Base-by-base conservation (phyloP, 2,113 vertebrate species). In the Phaethon lepturus region DNA sequence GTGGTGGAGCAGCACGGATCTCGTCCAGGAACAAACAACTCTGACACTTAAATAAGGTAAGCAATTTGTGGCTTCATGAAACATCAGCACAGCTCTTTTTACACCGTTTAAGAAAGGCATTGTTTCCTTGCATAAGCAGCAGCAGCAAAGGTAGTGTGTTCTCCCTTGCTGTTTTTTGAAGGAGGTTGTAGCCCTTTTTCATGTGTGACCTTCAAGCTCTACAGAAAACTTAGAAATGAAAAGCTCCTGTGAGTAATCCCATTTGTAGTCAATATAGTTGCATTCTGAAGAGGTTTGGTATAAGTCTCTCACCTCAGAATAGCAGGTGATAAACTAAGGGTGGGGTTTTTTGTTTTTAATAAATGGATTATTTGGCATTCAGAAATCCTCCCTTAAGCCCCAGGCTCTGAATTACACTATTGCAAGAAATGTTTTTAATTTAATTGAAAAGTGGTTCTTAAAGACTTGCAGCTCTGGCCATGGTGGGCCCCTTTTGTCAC, bases 11-110 rank as follows among this genome's bases (percentile, higher is more conserved):
- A 0, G 45, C 84, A 74, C 5, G 3, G 15, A 90, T 76, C 96
- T 95, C 96, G 96, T 96, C 94, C 86, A 81, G 91, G 89, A 94
- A 60, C 94, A 97, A 97, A 68, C 59, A 95, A 68, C 58, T 8
- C 71, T 52, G 64, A 79, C 4, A 2, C 87, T 95, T 96, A 97
- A 95, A 97, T 96, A 98, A 94, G 92, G 95, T 79, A 96, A 96
- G 93, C 94, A 96, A 95, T 97, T 97, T 94, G 94, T 96, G 96
- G 92, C 94, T 96, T 96, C 17, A 35, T 97, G 92, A 97, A 97
- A 97, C 95, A 93, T 79, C 90, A 97, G 91, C 94, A 93, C 91
- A 97, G 95, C 95, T 98, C 97, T 96, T 91, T 98, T 98, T 97
- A 93, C 95, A 71, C 88, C 80, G 76, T 94, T 97, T 95, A 95